These are phyloP conservation scores for Perca schrenkii DNA, from an alignment of 2,113 vertebrate species.

Conservation along the genomic window DNA sequence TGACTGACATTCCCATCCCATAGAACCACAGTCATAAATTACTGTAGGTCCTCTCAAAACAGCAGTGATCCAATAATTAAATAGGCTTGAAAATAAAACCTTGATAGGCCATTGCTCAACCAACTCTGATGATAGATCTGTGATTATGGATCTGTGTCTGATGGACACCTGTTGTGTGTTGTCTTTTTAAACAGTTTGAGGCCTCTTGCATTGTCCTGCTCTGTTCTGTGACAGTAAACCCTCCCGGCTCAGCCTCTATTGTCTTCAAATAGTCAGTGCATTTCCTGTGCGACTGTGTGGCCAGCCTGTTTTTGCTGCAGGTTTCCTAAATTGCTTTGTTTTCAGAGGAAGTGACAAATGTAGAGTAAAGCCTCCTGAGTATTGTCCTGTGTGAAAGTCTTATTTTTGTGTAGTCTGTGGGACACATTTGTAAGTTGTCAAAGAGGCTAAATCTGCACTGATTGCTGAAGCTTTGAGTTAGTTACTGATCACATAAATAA, in stretches of 20 bases:
- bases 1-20: not conserved
- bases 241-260: slow-evolving; percentile 75
- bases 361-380: slow-evolving; percentile 65
- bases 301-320: slow-evolving; percentile 68
- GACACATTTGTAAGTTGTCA: slow-evolving; percentile 39
- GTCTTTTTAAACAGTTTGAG: slow-evolving; percentile 55
- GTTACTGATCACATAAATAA: slow-evolving; percentile 14
- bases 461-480: slow-evolving; percentile 9
- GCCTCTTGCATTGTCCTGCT: slow-evolving; percentile 59
- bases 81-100: not conserved
- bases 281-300: slow-evolving; percentile 80
- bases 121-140: not conserved
- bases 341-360: slow-evolving; percentile 77
- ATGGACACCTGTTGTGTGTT: slow-evolving; percentile 43
- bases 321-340: slow-evolving; percentile 82
- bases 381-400: slow-evolving; percentile 56
- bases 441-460: slow-evolving; percentile 21
- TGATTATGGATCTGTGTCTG: slow-evolving; percentile 17
- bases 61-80: not conserved
- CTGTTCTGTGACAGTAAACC: slow-evolving; percentile 68
- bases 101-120: not conserved
- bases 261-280: slow-evolving; percentile 70
- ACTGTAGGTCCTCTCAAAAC: not conserved
- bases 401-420: slow-evolving; percentile 40
- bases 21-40: not conserved